Conservation (phyloP, 2,888 invertebrate species). For the Dexiosoma caninum region DNA sequence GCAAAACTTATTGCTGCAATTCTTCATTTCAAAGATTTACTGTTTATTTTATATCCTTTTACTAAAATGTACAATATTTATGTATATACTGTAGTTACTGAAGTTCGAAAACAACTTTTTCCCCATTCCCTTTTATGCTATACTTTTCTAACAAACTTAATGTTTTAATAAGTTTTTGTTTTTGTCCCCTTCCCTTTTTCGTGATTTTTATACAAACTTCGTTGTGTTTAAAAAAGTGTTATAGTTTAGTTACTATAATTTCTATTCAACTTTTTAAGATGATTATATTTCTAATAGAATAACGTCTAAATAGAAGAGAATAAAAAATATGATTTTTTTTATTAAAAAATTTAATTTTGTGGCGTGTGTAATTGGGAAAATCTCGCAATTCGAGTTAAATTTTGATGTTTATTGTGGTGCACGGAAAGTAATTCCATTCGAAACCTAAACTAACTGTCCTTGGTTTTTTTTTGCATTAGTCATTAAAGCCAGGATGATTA, state of each 20-base stretch:
- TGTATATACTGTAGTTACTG: neutral
- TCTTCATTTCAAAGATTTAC: neutral
- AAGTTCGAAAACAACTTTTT: constrained; percentile 23
- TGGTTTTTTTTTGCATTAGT: too few relatives aligned
- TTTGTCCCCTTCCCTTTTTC: neutral
- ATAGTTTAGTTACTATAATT: neutral
- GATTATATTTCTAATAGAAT: constrained; percentile 15
- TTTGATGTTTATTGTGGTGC: too few relatives aligned
- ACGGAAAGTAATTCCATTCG: too few relatives aligned
- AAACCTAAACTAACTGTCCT: too few relatives aligned
- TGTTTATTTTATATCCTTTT: neutral
- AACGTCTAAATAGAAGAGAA: neutral
- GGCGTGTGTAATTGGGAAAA: too few relatives aligned
- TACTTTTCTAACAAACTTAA: constrained; percentile 13
- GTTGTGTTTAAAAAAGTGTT: constrained; percentile 16
- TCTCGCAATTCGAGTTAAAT: too few relatives aligned
- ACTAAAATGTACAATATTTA: neutral
- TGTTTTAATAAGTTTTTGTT: constrained; percentile 4
- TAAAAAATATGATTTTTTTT: neutral
- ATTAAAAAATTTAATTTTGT: neutral
- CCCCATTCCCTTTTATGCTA: neutral
- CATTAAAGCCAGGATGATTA: too few relatives aligned
- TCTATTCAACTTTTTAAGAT: neutral
- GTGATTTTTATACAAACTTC: neutral
- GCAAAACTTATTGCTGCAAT: neutral